A percentile compares a stretch with the other conserved stretches of the same genome.
These are phyloP conservation scores for Nomada goodeniana DNA, from an alignment of 2,888 invertebrate species.

Conservation along the genomic window DNA sequence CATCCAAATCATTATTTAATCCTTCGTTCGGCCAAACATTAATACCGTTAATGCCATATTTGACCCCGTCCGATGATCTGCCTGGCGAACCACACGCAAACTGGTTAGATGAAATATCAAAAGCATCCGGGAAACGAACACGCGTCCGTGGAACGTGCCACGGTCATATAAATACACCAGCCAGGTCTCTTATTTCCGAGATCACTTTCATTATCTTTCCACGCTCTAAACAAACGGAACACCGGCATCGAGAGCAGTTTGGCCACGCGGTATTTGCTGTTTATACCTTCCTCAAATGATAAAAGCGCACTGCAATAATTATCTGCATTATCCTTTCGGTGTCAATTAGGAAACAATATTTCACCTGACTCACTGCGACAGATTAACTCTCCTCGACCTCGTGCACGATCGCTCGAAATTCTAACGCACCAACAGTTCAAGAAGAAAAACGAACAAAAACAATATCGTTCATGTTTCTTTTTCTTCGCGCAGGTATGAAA, in stretches of 20 bases:
- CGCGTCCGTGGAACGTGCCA: background rate
- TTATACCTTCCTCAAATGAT: background rate
- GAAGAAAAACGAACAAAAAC: background rate
- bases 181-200: slow-evolving; percentile 7
- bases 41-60: too few species aligned
- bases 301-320: background rate
- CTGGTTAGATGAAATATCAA: background rate
- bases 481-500: slow-evolving; percentile 17
- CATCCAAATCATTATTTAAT: too few species aligned
- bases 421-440: too few species aligned
- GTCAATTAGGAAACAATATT: slow-evolving; percentile 2
- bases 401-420: background rate
- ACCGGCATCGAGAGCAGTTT: background rate
- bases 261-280: slow-evolving; percentile 13
- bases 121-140: background rate
- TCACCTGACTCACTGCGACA: background rate
- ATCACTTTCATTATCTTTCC: background rate
- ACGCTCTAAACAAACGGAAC: slow-evolving; percentile 20
- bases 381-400: background rate
- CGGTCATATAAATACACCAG: background rate
- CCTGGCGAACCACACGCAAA: too few species aligned
- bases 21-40: too few species aligned
- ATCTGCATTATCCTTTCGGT: background rate
- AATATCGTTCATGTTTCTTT: background rate
- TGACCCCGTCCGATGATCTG: too few species aligned